Evolutionary conservation across 1,140 invertebrate species (phyloP).

Genomic region (Conopomorpha cramerella): DNA sequence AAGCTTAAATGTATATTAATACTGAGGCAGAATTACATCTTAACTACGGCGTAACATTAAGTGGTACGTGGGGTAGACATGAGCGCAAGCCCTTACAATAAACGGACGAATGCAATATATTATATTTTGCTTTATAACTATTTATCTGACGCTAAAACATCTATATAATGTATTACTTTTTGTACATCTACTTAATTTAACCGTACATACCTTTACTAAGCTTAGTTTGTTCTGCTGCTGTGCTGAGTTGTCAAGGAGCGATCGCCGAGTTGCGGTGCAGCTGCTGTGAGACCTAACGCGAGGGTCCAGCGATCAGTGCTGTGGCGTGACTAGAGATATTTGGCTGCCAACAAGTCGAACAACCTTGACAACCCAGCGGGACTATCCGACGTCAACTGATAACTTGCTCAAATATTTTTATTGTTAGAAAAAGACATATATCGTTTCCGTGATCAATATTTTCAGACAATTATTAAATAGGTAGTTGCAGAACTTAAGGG

Average conservation of each 20-base stretch:
- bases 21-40: conserved; percentile 61
- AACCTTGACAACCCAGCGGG: too few species aligned
- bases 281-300: too few species aligned
- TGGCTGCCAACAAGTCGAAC: too few species aligned
- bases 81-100: conserved; percentile 58
- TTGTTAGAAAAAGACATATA: too few species aligned
- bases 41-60: conserved; percentile 59
- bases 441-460: too few species aligned
- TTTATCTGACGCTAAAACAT: conserved; percentile 61
- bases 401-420: too few species aligned
- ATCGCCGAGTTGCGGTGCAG: conserved; percentile 7
- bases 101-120: conserved; percentile 61
- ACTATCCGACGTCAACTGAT: too few species aligned
- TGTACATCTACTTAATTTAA: conserved; percentile 61
- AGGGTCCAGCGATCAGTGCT: too few species aligned
- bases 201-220: conserved; percentile 58
- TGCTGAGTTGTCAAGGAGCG: conserved; percentile 33
- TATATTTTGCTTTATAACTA: conserved; percentile 59
- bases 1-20: conserved; percentile 61
- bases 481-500: too few species aligned
- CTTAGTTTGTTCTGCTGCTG: conserved; percentile 40
- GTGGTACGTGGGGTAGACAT: conserved; percentile 55
- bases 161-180: conserved; percentile 61
- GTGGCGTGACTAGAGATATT: too few species aligned
- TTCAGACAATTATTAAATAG: too few species aligned